phyloP scores from a whole-genome alignment of 2,888 invertebrate genomes.

The Acanthosoma haemorrhoidale region DNA sequence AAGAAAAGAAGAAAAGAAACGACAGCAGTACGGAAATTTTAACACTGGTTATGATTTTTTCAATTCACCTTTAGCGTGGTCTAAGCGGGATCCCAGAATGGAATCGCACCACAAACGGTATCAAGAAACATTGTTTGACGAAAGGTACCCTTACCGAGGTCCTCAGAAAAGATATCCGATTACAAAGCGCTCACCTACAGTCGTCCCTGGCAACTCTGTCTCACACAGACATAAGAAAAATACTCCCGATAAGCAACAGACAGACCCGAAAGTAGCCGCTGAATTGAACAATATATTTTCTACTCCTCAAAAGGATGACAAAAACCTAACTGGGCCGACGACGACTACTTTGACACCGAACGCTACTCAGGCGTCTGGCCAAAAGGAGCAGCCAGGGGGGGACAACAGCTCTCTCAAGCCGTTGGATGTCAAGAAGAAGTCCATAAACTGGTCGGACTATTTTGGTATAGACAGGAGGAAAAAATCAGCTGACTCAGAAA shows the following conservation, averaged over 20 bases:
- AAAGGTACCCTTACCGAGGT: conserved; percentile 37
- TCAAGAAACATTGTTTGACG: conserved; percentile 37
- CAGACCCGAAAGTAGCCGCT: conserved; percentile 64
- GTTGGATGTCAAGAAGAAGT: conserved; percentile 63
- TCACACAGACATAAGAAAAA: conserved; percentile 38
- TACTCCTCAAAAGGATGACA: conserved; percentile 5
- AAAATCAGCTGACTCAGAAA: conserved; percentile 56
- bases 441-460: conserved; percentile 80
- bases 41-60: conserved; percentile 40
- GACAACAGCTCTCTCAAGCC: conserved; percentile 37
- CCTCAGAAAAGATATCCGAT: conserved; percentile 40
- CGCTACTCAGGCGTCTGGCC: conserved; percentile 31
- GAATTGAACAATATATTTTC: conserved; percentile 63
- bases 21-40: conserved; percentile 36
- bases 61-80: conserved; percentile 40
- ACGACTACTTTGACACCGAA: conserved; percentile 29
- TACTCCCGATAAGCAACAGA: conserved; percentile 43
- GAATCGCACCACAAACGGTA: conserved; percentile 27
- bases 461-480: conserved; percentile 76
- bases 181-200: conserved; percentile 38
- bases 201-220: conserved; percentile 17
- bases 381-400: conserved; percentile 36
- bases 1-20: conserved; percentile 37
- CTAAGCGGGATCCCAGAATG: conserved; percentile 27
- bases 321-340: conserved; percentile 10